A percentile compares a stretch with the other conserved stretches of the same genome.
These are phyloP conservation scores for Euschistus heros DNA, from an alignment of 1,140 invertebrate species.

Conservation along the genomic window DNA sequence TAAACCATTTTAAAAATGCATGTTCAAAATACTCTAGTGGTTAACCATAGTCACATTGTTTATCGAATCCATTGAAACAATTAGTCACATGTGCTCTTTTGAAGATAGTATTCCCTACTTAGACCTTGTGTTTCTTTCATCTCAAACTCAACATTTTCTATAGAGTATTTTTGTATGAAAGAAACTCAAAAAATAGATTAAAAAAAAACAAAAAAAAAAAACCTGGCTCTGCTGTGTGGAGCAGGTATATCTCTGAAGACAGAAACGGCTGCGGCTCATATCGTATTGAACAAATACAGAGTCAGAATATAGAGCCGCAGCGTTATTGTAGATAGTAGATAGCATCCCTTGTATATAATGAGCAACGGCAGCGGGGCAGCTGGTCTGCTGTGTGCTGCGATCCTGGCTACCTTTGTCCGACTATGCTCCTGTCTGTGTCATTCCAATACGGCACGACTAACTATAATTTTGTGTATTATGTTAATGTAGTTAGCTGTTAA, in stretches of 20 bases:
- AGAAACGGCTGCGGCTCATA: no score
- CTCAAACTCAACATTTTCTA: constrained; percentile 5
- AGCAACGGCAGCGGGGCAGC: background rate
- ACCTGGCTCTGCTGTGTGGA: background rate
- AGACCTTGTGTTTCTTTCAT: constrained; percentile 5
- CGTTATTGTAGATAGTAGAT: no score
- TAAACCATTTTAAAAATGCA: no score
- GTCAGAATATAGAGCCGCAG: no score
- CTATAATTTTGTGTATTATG: background rate
- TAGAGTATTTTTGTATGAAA: constrained; percentile 8
- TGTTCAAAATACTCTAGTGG: no score
- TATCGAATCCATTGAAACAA: no score
- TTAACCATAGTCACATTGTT: no score
- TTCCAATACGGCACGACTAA: background rate
- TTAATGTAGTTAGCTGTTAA: background rate
- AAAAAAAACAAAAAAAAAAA: background rate
- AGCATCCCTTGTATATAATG: background rate
- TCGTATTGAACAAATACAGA: no score
- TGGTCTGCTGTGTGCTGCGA: constrained; percentile 4
- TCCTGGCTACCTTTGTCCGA: background rate
- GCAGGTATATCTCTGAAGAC: background rate
- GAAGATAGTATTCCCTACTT: no score
- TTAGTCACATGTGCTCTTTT: no score
- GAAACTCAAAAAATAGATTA: constrained; percentile 4
- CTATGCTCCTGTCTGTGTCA: background rate